Evolutionary conservation across 2,113 vertebrate species (phyloP), one percentile per base, ranked within the genome.

Genomic region (Leucosticte australis): DNA sequence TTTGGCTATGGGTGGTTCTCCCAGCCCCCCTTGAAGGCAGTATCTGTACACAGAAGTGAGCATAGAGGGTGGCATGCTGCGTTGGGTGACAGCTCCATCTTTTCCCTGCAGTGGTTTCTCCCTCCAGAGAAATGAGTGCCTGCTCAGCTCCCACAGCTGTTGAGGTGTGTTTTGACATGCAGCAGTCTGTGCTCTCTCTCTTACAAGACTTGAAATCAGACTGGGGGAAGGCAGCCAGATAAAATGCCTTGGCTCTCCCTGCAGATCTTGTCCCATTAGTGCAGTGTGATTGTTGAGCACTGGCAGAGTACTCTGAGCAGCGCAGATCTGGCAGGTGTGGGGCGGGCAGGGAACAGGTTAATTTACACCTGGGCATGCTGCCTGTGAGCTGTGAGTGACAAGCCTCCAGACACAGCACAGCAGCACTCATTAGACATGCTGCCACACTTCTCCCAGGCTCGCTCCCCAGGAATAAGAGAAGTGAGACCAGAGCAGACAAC

Each of bases 11-110:
- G 13, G 28, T 37, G 21, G 10, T 68, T 56, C n/a, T 92, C 28
- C 49, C 49, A 94, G 42, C 28, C 11, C 14, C 1, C 0, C 50
- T 63, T 55, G 59, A 47, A 68, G 22, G 27, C 2, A 6, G 2
- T n/a, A 57, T 14, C 31, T 92, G 4, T 83, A n/a, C 30, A 21
- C 12, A 52, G 17, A 79, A 15, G 26, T 21, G 44, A 80, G 21
- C 0, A 0, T 0, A 19, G 46, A 37, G 21, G 28, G 20, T 49
- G 11, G 13, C 35, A n/a, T 57, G 57, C 59, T 4, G 0, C 2
- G 2, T 1, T 70, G 55, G 15, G 41, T 62, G 50, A 26, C 68
- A 30, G 42, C 44, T 70, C 83, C 6, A 3, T 59, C 22, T 39
- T 84, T 84, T 63, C 28, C 50, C 46, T 84, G 39, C 39, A 67